phyloP scores from a whole-genome alignment of 2,888 invertebrate genomes.

The Spilarctia lutea region DNA sequence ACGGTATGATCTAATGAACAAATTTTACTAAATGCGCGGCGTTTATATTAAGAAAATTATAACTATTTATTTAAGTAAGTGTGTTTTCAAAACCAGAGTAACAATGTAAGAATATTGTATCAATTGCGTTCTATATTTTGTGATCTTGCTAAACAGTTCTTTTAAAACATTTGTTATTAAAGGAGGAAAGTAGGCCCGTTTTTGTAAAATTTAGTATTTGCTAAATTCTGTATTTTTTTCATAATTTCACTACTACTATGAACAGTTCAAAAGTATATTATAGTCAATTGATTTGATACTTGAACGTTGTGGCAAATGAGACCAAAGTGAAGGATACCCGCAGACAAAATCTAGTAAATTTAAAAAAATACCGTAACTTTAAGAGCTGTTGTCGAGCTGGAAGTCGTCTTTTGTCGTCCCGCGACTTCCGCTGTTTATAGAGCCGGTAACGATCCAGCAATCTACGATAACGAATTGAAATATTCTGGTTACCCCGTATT shows the following conservation, averaged over 20 bases:
- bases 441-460: constrained; percentile 37
- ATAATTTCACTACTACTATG: no score
- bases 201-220: not conserved
- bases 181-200: not conserved
- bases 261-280: no score
- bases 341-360: not conserved
- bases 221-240: not conserved
- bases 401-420: constrained; percentile 11
- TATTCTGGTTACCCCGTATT: not conserved
- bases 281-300: no score
- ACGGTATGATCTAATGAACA: no score
- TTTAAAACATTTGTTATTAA: no score
- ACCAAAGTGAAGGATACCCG: no score
- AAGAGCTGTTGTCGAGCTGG: constrained; percentile 16
- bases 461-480: not conserved
- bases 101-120: not conserved
- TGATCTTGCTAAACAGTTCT: no score
- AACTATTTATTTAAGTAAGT: not conserved
- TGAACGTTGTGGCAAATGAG: not conserved
- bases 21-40: no score
- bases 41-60: not conserved
- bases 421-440: constrained; percentile 29
- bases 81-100: not conserved
- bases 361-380: constrained; percentile 16
- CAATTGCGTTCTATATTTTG: no score